Conservation (phyloP, 2,888 invertebrate species). For the Pterobdella sp. region DNA sequence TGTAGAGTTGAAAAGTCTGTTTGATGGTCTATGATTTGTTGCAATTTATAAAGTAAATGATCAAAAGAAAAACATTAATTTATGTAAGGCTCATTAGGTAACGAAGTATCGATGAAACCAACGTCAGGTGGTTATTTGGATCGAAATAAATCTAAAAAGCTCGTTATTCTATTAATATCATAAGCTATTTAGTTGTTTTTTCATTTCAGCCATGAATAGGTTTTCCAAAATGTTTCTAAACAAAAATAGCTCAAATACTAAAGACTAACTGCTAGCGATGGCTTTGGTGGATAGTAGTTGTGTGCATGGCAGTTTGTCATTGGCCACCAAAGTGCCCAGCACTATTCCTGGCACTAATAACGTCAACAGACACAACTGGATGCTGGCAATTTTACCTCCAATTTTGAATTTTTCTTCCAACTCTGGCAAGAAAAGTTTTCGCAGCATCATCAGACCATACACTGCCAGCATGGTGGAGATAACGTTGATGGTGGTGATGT, state of each 20-base stretch:
- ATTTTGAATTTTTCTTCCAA: constrained; percentile 28
- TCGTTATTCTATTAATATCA: not conserved
- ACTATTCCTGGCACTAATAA: constrained; percentile 29
- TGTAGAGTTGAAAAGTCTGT: constrained; percentile 5
- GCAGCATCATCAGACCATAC: constrained; percentile 33
- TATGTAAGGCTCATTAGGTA: not conserved
- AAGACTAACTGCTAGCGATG: constrained; percentile 30
- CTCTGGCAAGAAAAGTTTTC: constrained; percentile 29
- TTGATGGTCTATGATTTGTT: too few species aligned
- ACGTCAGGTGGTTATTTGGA: too few species aligned
- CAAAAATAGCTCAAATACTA: not conserved
- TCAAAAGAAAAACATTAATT: not conserved
- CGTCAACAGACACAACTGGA: constrained; percentile 30
- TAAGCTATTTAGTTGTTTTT: too few species aligned
- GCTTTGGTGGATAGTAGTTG: constrained; percentile 31
- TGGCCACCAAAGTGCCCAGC: constrained; percentile 26
- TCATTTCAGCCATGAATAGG: not conserved
- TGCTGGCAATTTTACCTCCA: constrained; percentile 31
- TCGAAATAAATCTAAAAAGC: not conserved
- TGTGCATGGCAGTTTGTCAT: constrained; percentile 30
- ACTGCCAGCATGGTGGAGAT: constrained; percentile 33
- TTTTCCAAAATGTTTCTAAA: not conserved
- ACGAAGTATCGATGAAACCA: too few species aligned
- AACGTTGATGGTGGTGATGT: constrained; percentile 31
- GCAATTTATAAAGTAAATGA: too few species aligned